Conservation (phyloP, 2,113 vertebrate genomes). For the Epinephelus lanceolatus region DNA sequence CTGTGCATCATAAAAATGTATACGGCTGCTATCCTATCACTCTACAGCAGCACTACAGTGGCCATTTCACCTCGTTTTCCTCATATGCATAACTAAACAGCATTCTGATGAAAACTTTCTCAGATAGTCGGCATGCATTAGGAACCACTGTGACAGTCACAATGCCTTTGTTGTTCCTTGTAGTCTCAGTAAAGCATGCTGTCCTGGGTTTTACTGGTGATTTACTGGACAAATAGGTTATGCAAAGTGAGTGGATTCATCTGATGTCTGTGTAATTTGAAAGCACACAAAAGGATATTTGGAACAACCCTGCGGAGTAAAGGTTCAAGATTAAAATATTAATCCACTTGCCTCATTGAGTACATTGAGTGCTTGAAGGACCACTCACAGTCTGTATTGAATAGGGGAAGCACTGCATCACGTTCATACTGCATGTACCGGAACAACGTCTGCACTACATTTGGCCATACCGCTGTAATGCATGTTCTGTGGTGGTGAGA, state of each 20-base stretch:
- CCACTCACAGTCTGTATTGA: background rate
- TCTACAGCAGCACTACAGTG: background rate
- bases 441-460: constrained; percentile 10
- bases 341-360: constrained; percentile 16
- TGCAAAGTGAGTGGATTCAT: background rate
- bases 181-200: background rate
- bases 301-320: background rate
- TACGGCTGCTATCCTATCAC: background rate
- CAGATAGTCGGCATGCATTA: constrained; percentile 29
- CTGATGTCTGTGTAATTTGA: background rate
- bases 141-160: constrained; percentile 22
- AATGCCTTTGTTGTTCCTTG: background rate
- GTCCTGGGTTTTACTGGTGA: background rate
- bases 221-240: constrained; percentile 16
- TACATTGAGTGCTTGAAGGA: background rate
- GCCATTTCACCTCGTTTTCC: constrained; percentile 10
- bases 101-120: constrained; percentile 14
- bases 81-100: background rate
- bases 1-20: constrained; percentile 18
- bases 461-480: constrained; percentile 3
- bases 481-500: background rate
- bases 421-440: background rate
- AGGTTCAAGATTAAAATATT: constrained; percentile 34
- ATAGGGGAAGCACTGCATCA: background rate
- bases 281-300: constrained; percentile 1